Percentiles rank a stretch among this genome's conserved stretches.
Conservation (phyloP, 2,888 invertebrate species). For the Acrobasis consociella region DNA sequence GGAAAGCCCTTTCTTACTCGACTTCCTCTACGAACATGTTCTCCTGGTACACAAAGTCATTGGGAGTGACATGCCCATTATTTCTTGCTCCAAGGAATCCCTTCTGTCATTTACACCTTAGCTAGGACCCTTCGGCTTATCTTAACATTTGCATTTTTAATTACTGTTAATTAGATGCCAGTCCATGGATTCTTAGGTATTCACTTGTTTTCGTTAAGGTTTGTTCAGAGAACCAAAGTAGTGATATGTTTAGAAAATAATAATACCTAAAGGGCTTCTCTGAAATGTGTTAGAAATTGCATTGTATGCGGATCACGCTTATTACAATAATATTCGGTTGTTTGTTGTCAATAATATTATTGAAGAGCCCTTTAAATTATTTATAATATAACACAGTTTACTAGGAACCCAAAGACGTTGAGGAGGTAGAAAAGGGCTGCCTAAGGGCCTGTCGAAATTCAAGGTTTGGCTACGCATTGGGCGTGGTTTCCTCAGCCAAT, state of each 20-base stretch:
- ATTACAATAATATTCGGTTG: conserved; percentile 30
- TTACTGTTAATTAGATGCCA: conserved; percentile 52
- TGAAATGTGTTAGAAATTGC: background rate
- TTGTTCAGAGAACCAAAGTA: conserved; percentile 19
- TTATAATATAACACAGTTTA: conserved; percentile 82
- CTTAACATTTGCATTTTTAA: conserved; percentile 54
- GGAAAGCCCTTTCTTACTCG: conserved; percentile 42
- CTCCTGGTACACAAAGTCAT: conserved; percentile 81
- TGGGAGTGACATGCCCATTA: conserved; percentile 84
- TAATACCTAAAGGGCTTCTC: background rate
- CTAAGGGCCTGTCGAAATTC: conserved; percentile 72
- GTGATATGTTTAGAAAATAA: background rate
- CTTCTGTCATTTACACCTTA: conserved; percentile 75
- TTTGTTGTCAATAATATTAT: conserved; percentile 60
- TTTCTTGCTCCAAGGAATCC: conserved; percentile 71
- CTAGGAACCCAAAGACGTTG: conserved; percentile 66
- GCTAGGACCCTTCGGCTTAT: conserved; percentile 38
- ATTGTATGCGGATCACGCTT: conserved; percentile 3
- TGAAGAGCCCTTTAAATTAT: conserved; percentile 80
- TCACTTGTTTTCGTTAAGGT: background rate
- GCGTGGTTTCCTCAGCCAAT: conserved; percentile 75
- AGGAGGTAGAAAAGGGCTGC: conserved; percentile 70
- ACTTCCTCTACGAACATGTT: conserved; percentile 51
- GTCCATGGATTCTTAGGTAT: conserved; percentile 8
- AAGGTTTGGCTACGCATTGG: conserved; percentile 76